These are phyloP conservation scores for Hermatobates lingyangjiaoensis DNA, from an alignment of 1,140 invertebrate genomes.

Conservation along the genomic window DNA sequence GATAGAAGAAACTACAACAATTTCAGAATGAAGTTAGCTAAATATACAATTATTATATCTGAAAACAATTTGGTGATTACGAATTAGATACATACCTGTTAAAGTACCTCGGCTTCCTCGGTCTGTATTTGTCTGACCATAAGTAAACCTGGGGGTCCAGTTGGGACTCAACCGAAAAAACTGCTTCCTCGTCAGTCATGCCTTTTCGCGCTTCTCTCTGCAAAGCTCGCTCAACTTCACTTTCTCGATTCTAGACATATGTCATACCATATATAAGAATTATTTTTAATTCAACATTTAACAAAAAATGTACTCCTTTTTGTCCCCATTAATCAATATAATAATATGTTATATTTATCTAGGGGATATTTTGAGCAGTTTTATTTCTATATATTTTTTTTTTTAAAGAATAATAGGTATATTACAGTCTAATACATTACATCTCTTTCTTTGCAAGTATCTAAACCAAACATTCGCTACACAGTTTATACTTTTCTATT, in stretches of 20 bases:
- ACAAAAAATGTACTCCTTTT: no score
- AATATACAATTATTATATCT: background rate
- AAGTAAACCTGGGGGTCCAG: constrained; percentile 74
- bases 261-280: no score
- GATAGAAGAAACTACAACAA: background rate
- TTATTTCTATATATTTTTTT: no score
- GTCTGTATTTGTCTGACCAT: constrained; percentile 96
- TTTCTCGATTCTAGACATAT: no score
- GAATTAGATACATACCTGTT: constrained; percentile 41
- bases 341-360: no score
- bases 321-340: no score
- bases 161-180: constrained; percentile 79
- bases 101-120: constrained; percentile 92
- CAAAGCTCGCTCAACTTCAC: constrained; percentile 37
- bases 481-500: no score
- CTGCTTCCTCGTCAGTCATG: constrained; percentile 74
- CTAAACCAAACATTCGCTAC: no score
- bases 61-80: background rate
- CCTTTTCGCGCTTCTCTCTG: constrained; percentile 67
- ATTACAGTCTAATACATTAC: no score
- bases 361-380: no score
- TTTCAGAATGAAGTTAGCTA: background rate
- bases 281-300: background rate
- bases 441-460: no score
- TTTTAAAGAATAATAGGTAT: no score